Evolutionary conservation across 1,140 invertebrate species (phyloP).

Genomic region (Dolichoris vasculosae): DNA sequence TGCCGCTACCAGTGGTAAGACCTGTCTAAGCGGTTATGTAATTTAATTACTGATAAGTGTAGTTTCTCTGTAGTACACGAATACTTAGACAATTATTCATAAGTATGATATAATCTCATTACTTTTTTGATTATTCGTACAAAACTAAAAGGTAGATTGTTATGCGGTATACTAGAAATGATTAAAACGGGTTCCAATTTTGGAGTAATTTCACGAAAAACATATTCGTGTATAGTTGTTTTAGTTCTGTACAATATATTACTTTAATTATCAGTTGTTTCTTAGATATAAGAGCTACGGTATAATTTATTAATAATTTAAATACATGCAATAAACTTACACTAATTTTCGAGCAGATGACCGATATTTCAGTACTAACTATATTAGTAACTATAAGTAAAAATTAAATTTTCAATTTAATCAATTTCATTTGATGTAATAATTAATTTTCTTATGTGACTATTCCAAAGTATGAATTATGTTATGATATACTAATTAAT

Average conservation of each 20-base stretch:
- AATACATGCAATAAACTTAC: neutral
- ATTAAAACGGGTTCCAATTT: too few relatives aligned
- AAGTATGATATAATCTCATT: neutral
- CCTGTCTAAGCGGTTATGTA: neutral
- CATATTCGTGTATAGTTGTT: neutral
- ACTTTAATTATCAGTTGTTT: neutral
- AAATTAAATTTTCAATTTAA: neutral
- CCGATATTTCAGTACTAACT: neutral
- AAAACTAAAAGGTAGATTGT: neutral
- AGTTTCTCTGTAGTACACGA: neutral
- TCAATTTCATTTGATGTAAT: too few relatives aligned
- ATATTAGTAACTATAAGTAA: neutral
- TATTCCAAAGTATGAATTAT: too few relatives aligned
- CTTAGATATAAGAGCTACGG: too few relatives aligned
- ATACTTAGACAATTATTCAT: too few relatives aligned
- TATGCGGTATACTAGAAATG: too few relatives aligned
- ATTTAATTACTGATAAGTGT: constrained; percentile 13
- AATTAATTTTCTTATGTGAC: too few relatives aligned
- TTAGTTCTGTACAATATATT: neutral
- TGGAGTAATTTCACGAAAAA: neutral
- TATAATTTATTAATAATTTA: too few relatives aligned
- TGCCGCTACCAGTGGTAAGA: neutral
- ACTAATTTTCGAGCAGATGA: neutral
- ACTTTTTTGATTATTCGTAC: neutral
- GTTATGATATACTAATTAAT: too few relatives aligned